Percentiles rank a stretch among this genome's conserved stretches.
phyloP scores from a whole-genome alignment of 2,113 vertebrate genomes.

The Colius striatus region DNA sequence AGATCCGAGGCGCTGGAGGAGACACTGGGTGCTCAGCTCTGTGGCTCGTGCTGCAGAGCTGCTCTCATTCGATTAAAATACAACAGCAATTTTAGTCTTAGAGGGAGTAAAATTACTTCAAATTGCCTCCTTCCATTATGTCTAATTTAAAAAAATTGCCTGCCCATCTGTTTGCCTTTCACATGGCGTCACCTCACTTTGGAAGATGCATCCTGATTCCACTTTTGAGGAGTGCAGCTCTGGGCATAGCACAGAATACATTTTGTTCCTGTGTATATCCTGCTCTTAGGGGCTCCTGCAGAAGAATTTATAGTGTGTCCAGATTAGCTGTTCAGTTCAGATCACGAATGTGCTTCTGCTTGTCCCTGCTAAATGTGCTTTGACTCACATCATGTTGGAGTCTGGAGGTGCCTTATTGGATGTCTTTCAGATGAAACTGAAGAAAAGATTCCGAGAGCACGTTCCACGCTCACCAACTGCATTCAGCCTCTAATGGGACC shows the following conservation, averaged over 20 bases:
- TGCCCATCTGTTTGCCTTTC: neutral
- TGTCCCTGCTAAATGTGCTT: neutral
- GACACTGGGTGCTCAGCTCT: neutral
- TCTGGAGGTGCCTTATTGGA: neutral
- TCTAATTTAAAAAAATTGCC: neutral
- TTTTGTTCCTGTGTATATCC: neutral
- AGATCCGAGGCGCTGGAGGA: neutral
- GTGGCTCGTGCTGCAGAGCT: neutral
- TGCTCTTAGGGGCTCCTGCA: neutral
- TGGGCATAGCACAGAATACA: neutral
- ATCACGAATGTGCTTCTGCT: neutral
- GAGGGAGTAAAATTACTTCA: neutral
- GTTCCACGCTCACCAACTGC: neutral
- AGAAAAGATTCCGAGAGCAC: neutral
- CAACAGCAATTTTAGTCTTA: slow-evolving; percentile 1
- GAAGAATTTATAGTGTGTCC: neutral
- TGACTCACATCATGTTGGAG: neutral
- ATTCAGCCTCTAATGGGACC: neutral
- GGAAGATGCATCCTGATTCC: neutral
- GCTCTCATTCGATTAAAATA: neutral
- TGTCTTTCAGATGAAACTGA: neutral
- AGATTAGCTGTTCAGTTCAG: neutral
- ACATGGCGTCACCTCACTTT: neutral
- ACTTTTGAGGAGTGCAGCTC: neutral
- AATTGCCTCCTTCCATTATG: neutral